Conservation (phyloP, 2,888 invertebrate species). For the Calameuta filiformis region DNA sequence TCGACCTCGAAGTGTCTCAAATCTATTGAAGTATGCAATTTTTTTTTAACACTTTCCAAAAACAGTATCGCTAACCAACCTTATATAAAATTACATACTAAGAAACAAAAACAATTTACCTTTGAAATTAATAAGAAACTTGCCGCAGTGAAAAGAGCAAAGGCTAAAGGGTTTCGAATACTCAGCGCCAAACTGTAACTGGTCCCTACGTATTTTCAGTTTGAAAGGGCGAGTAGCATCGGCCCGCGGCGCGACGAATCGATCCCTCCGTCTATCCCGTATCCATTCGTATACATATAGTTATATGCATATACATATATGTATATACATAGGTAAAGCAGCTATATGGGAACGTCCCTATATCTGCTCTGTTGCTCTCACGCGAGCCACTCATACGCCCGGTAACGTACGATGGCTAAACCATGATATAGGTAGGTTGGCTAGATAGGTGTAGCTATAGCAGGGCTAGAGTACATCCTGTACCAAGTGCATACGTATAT, state of each 20-base stretch:
- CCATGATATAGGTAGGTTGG: constrained; percentile 49
- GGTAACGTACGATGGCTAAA: constrained; percentile 50
- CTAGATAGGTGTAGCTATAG: not conserved
- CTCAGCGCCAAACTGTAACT: not conserved
- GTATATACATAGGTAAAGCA: not conserved
- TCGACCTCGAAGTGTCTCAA: not conserved
- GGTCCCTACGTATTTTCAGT: constrained; percentile 42
- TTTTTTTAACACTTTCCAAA: not conserved
- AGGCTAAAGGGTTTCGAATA: not conserved
- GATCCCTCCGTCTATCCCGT: constrained; percentile 47
- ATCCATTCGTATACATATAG: not conserved
- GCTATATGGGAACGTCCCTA: not conserved
- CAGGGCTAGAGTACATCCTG: not conserved
- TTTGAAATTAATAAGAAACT: not conserved
- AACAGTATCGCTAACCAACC: not conserved
- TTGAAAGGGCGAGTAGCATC: constrained; percentile 55
- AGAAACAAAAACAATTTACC: not conserved
- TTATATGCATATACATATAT: not conserved
- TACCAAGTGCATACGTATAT: constrained; percentile 3
- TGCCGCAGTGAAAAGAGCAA: not conserved
- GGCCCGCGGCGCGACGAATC: constrained; percentile 62
- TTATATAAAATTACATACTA: not conserved
- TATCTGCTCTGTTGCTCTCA: constrained; percentile 24
- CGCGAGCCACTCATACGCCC: constrained; percentile 21
- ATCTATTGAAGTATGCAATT: not conserved